Evolutionary conservation across 2,113 vertebrate genomes (phyloP).

Genomic region (Poicephalus gulielmi): DNA sequence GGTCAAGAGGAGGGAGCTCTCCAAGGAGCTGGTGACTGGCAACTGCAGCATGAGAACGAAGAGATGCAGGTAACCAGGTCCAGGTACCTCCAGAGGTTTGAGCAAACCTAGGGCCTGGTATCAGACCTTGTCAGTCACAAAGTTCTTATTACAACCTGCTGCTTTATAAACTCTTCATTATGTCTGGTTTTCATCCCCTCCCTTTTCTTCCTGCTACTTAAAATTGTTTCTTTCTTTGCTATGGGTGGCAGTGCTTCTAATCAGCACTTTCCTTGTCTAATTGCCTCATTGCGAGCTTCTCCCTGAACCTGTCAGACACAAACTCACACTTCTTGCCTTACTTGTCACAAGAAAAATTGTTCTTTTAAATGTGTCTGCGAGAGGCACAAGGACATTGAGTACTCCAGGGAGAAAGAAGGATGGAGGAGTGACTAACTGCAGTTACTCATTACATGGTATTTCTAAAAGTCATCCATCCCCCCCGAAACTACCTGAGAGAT

Average conservation of each 20-base stretch:
- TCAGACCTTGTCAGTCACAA: background rate
- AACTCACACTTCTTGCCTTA: conserved; percentile 54
- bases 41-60: background rate
- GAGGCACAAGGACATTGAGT: conserved; percentile 47
- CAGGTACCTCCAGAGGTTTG: background rate
- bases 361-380: conserved; percentile 47
- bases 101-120: background rate
- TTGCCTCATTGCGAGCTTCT: conserved; percentile 59
- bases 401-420: conserved; percentile 30
- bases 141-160: background rate
- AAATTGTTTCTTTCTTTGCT: background rate
- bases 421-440: conserved; percentile 32
- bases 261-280: conserved; percentile 63
- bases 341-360: conserved; percentile 62
- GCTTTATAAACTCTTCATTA: background rate
- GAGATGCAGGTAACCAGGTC: background rate
- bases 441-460: background rate
- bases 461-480: background rate
- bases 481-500: background rate
- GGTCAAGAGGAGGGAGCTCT: background rate
- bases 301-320: conserved; percentile 59
- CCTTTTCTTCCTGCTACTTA: background rate
- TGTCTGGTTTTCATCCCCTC: background rate
- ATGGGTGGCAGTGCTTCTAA: conserved; percentile 37
- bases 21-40: background rate